Evolutionary conservation across 1,140 invertebrate genomes (phyloP).

Genomic region (Trichonephila clavipes): DNA sequence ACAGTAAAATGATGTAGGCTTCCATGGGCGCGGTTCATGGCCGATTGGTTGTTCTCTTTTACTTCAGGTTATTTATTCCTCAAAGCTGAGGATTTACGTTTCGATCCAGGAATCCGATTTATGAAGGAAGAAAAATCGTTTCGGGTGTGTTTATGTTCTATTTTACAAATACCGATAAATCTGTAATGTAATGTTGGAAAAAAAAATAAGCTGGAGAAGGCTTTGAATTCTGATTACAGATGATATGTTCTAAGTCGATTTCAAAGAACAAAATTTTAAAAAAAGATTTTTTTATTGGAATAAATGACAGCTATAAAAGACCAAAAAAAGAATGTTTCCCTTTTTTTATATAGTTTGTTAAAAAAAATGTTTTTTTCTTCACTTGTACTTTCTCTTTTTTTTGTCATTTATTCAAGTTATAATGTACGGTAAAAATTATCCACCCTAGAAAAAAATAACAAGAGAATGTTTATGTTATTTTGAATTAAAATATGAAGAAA

Average conservation of each 20-base stretch:
- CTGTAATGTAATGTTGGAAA: neutral
- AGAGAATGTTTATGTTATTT: no score
- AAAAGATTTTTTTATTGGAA: neutral
- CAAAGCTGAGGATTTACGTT: constrained; percentile 16
- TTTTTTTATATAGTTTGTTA: neutral
- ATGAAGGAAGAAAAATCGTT: constrained; percentile 21
- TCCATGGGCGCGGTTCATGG: neutral
- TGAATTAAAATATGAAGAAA: no score
- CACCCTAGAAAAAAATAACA: no score
- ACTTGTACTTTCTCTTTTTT: no score
- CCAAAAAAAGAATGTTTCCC: neutral
- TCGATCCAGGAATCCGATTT: constrained; percentile 30
- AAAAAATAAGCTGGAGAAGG: neutral
- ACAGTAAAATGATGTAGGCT: constrained; percentile 49
- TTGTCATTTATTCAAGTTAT: no score
- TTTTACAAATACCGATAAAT: constrained; percentile 24
- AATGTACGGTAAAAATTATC: no score
- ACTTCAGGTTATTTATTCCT: neutral
- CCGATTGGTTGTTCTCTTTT: constrained; percentile 28
- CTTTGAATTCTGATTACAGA: neutral
- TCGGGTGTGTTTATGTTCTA: constrained; percentile 20
- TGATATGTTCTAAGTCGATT: neutral
- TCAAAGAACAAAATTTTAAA: neutral
- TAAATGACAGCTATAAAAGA: neutral
- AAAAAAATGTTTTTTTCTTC: no score